A percentile compares a stretch with the other conserved stretches of the same genome.
phyloP scores from a whole-genome alignment of 2,113 vertebrate species.

The Anolis carolinensis region DNA sequence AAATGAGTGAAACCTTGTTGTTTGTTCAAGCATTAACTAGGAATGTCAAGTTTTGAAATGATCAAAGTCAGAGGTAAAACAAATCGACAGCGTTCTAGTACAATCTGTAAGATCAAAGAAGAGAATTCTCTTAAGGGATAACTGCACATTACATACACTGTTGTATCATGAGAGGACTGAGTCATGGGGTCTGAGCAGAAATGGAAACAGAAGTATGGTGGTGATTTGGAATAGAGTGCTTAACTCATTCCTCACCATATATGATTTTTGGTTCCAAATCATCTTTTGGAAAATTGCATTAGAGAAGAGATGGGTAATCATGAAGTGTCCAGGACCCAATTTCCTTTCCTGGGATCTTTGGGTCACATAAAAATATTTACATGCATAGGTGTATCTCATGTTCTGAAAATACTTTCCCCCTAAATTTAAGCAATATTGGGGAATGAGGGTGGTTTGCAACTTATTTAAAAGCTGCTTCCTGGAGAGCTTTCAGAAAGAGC shows the following conservation, averaged over 20 bases:
- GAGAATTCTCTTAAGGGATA: neutral
- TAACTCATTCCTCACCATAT: neutral
- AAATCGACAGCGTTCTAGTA: neutral
- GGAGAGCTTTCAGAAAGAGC: no score
- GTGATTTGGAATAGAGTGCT: neutral
- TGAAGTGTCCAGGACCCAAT: no score
- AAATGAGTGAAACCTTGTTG: neutral
- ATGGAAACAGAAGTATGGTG: no score
- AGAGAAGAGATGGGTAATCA: neutral
- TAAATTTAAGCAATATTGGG: no score
- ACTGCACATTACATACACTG: neutral
- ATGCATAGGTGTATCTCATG: no score
- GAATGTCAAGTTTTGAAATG: slow-evolving; percentile 19
- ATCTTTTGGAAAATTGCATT: neutral
- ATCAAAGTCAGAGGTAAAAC: neutral
- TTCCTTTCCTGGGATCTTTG: no score
- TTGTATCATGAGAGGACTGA: neutral
- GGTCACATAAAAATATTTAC: no score
- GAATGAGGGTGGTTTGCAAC: no score
- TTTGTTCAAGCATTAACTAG: neutral
- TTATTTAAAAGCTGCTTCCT: no score
- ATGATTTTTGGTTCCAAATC: neutral
- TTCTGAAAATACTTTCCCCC: no score
- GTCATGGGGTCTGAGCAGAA: neutral
- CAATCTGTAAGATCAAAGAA: neutral